Percentiles rank a stretch among this genome's conserved stretches.
Conservation (phyloP, 2,888 invertebrate species). For the Calameuta filiformis region DNA sequence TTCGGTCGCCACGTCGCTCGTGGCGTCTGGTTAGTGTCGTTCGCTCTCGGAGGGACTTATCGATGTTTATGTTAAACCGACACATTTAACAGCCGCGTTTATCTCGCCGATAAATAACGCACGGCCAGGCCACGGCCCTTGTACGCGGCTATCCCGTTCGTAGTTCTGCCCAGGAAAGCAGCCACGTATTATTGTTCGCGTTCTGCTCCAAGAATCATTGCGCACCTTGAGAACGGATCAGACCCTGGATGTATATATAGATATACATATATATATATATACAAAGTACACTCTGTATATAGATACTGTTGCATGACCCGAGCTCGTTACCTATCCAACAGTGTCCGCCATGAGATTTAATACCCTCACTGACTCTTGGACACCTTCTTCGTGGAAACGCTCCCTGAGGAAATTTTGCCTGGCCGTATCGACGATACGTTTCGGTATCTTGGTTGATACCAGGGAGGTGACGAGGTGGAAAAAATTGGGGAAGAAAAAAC, state of each 20-base stretch:
- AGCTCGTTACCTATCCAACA: no score
- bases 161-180: conserved; percentile 6
- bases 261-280: neutral
- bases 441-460: no score
- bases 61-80: conserved; percentile 62
- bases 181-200: conserved; percentile 4
- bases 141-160: conserved; percentile 1
- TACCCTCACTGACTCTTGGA: no score
- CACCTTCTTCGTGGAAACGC: no score
- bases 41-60: conserved; percentile 49
- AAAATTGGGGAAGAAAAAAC: no score
- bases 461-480: no score
- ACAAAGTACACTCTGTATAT: no score
- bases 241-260: neutral
- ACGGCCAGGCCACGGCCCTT: conserved; percentile 11
- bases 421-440: no score
- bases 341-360: no score
- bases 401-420: no score
- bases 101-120: conserved; percentile 59
- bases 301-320: no score
- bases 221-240: neutral
- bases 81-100: conserved; percentile 57
- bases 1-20: neutral
- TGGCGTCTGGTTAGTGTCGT: conserved; percentile 57
- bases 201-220: neutral